A percentile compares a stretch with the other conserved stretches of the same genome.
Conservation (phyloP, 2,113 vertebrate genomes). For the Danio rerio region DNA sequence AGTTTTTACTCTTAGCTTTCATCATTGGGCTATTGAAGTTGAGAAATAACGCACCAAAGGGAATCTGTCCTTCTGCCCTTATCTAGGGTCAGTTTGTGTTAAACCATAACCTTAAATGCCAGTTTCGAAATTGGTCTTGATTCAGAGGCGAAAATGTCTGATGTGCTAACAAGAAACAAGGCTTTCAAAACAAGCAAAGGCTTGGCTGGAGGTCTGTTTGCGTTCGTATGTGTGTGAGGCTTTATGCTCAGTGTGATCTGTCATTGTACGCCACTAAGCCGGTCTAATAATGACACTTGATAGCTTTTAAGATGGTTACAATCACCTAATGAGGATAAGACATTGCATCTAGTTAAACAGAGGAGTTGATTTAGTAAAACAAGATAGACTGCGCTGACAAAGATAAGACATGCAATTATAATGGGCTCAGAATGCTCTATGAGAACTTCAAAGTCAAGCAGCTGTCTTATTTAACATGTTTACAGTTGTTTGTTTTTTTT, state of each 20-base stretch:
- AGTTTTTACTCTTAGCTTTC: conserved; percentile 22
- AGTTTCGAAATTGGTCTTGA: conserved; percentile 25
- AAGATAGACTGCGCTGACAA: conserved; percentile 9
- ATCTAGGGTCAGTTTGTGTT: conserved; percentile 10
- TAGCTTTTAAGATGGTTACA: conserved; percentile 40
- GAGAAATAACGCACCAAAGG: conserved; percentile 21
- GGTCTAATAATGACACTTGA: conserved; percentile 56
- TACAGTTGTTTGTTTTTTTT: neutral
- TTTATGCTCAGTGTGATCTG: conserved; percentile 33
- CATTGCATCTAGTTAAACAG: conserved; percentile 15
- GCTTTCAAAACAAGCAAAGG: conserved; percentile 48
- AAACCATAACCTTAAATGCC: conserved; percentile 17
- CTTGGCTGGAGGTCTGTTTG: conserved; percentile 20
- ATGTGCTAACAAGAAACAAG: conserved; percentile 38
- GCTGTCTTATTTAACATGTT: neutral
- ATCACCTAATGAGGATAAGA: conserved; percentile 41
- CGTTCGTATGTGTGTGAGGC: neutral
- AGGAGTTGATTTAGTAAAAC: conserved; percentile 1
- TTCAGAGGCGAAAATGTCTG: neutral
- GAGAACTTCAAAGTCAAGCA: neutral
- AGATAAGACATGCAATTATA: conserved; percentile 16
- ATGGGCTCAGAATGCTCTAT: neutral
- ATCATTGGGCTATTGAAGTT: conserved; percentile 28
- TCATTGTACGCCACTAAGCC: conserved; percentile 38
- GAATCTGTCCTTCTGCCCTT: conserved; percentile 15